These are phyloP conservation scores for Brachyptera putata DNA, from an alignment of 2,888 invertebrate species.

Conservation along the genomic window DNA sequence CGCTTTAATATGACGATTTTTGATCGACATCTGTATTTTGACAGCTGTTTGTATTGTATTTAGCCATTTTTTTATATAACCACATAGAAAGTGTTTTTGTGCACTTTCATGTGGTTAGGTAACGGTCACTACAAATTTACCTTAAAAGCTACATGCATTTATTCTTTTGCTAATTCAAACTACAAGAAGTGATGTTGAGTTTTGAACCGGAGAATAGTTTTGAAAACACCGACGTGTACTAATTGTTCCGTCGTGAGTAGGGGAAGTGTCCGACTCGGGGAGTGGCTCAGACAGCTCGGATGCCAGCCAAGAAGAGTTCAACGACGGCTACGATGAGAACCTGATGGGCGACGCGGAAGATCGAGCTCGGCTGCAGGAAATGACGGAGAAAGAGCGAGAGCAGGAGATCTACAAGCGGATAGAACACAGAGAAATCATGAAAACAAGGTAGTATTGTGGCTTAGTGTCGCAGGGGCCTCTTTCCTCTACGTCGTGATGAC, in stretches of 20 bases:
- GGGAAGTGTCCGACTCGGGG: slow-evolving; percentile 75
- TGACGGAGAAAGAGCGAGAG: slow-evolving; percentile 96
- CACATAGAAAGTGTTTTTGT: too few relatives aligned
- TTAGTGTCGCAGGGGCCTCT: too few relatives aligned
- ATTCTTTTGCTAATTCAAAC: neutral
- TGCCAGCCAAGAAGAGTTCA: slow-evolving; percentile 79
- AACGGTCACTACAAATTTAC: too few relatives aligned
- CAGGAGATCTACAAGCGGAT: slow-evolving; percentile 96
- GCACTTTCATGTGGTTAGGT: too few relatives aligned
- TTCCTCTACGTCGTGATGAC: too few relatives aligned
- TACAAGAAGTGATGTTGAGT: neutral
- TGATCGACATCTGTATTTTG: too few relatives aligned
- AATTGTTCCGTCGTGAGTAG: too few relatives aligned
- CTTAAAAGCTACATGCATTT: slow-evolving; percentile 25
- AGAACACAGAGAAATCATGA: slow-evolving; percentile 89
- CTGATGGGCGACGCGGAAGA: slow-evolving; percentile 97
- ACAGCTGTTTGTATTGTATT: too few relatives aligned
- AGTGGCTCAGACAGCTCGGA: slow-evolving; percentile 60
- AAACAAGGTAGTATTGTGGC: slow-evolving; percentile 78
- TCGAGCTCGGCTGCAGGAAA: slow-evolving; percentile 77
- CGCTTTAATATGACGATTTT: too few relatives aligned
- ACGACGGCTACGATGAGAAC: slow-evolving; percentile 95
- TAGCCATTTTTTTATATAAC: too few relatives aligned
- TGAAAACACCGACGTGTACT: too few relatives aligned
- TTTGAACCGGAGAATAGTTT: too few relatives aligned